Conservation (phyloP, 2,888 invertebrate genomes). For the Callimorpha dominula region DNA sequence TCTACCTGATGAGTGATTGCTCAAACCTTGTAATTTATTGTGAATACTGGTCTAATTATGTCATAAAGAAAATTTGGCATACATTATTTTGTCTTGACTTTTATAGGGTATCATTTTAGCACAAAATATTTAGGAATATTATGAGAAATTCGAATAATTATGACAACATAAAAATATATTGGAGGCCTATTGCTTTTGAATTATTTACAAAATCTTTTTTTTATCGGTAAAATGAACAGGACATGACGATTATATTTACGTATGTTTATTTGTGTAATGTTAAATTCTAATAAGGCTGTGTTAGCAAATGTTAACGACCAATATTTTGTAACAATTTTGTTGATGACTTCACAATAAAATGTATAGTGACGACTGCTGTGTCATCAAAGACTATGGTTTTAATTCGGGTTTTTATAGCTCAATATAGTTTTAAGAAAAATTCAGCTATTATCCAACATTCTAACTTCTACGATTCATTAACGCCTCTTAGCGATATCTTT, state of each 20-base stretch:
- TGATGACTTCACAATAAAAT: conserved; percentile 43
- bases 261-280: conserved; percentile 34
- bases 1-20: conserved; percentile 62
- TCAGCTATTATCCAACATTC: conserved; percentile 44
- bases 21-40: conserved; percentile 69
- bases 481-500: conserved; percentile 53
- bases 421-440: conserved; percentile 66
- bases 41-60: conserved; percentile 67
- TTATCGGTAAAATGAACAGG: conserved; percentile 10
- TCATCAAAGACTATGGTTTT: conserved; percentile 53
- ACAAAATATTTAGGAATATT: conserved; percentile 50
- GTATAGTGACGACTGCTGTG: conserved; percentile 48
- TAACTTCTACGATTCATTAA: conserved; percentile 28
- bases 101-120: conserved; percentile 45
- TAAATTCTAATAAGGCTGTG: conserved; percentile 49
- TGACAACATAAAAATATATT: conserved; percentile 27
- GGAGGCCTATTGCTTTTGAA: conserved; percentile 52
- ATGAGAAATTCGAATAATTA: conserved; percentile 30
- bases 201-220: conserved; percentile 21
- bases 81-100: conserved; percentile 41
- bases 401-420: conserved; percentile 68
- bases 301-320: conserved; percentile 52
- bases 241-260: conserved; percentile 19
- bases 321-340: conserved; percentile 52
- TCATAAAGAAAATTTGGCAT: conserved; percentile 35